Conservation (phyloP, 2,113 vertebrate species). For the Tretioscincus oriximinensis region DNA sequence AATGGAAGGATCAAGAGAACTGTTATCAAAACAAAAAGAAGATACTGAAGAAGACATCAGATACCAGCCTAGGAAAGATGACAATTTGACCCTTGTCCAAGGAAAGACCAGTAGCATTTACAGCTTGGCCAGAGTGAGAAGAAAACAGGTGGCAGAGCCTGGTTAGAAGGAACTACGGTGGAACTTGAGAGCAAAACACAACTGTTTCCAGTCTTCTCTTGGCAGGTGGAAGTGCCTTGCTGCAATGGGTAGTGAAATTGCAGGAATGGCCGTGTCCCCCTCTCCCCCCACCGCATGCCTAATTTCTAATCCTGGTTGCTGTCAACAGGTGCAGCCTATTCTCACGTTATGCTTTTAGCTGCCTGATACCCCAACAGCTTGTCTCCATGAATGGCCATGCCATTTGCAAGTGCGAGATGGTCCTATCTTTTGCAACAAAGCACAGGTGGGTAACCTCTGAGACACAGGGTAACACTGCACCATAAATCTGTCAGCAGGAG, state of each 20-base stretch:
- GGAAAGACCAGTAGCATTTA: background rate
- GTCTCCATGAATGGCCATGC: conserved; percentile 29
- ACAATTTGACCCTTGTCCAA: no score
- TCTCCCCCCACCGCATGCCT: background rate
- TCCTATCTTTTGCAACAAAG: conserved; percentile 55
- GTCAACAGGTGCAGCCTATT: background rate
- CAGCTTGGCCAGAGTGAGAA: background rate
- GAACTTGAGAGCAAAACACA: background rate
- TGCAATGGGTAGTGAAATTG: background rate
- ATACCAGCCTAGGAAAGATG: background rate
- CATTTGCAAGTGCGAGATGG: conserved; percentile 33
- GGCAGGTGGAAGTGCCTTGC: background rate
- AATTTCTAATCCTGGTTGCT: background rate
- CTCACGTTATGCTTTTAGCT: background rate
- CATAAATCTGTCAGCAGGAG: conserved; percentile 69
- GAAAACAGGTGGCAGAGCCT: background rate
- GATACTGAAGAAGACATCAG: background rate
- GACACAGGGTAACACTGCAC: conserved; percentile 52
- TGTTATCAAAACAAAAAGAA: background rate
- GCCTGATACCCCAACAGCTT: background rate
- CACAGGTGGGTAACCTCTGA: conserved; percentile 63
- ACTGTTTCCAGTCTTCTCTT: background rate
- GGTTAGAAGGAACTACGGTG: background rate
- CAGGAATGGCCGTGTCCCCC: background rate
- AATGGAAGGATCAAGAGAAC: background rate